Evolutionary conservation across 1,140 invertebrate genomes (phyloP).

Genomic region (Macrosteles quadrilineatus): DNA sequence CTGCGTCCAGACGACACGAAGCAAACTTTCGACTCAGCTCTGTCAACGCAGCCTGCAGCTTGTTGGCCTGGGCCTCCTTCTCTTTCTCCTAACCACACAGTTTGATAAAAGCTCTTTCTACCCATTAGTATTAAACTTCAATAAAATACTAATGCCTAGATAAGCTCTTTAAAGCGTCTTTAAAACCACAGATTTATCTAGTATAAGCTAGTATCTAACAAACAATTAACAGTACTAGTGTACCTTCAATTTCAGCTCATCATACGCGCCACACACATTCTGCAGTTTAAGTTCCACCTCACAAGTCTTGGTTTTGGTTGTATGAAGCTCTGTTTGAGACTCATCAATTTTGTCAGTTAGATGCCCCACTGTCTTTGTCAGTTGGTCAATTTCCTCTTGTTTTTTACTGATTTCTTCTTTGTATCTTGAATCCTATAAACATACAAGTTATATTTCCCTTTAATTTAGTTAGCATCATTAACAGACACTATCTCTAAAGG

Average conservation of each 20-base stretch:
- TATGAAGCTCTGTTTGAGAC: background rate
- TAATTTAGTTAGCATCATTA: background rate
- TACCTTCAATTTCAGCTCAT: slow-evolving; percentile 10
- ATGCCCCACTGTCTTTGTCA: background rate
- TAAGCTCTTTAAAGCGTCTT: background rate
- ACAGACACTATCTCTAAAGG: background rate
- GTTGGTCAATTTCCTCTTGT: background rate
- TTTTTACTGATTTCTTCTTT: background rate
- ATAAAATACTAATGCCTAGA: background rate
- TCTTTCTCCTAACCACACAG: background rate
- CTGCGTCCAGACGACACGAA: background rate
- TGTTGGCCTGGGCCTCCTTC: background rate
- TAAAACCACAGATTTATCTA: background rate
- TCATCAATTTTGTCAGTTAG: background rate
- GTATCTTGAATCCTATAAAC: background rate
- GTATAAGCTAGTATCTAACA: background rate
- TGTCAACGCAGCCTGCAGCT: slow-evolving; percentile 9
- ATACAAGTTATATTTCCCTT: background rate
- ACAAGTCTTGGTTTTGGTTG: background rate
- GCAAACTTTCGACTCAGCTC: slow-evolving; percentile 4
- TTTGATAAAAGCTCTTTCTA: background rate
- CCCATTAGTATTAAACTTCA: background rate
- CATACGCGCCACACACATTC: background rate
- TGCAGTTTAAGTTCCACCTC: background rate
- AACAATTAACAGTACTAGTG: background rate